A percentile compares a stretch with the other conserved stretches of the same genome.
Evolutionary conservation across 2,888 invertebrate species (phyloP).

Genomic region (Aquatica leii): DNA sequence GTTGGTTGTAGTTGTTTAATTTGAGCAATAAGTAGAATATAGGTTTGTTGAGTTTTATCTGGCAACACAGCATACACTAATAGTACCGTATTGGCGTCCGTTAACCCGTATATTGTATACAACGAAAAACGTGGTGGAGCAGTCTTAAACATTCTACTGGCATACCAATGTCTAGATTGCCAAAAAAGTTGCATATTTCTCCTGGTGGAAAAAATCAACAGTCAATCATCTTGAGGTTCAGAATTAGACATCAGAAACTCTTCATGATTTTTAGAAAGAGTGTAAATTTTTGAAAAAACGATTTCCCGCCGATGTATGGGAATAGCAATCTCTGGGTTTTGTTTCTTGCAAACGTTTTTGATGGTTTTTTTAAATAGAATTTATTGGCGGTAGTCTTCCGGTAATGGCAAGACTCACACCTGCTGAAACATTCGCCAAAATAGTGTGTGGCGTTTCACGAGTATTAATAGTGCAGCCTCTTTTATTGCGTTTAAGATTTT

Average conservation of each 20-base stretch:
- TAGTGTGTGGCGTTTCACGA: not conserved
- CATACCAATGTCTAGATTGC: too few relatives aligned
- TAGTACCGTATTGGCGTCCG: not conserved
- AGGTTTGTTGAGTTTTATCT: not conserved
- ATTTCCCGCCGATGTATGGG: not conserved
- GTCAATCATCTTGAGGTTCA: too few relatives aligned
- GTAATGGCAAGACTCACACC: not conserved
- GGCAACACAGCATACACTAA: not conserved
- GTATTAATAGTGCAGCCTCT: not conserved
- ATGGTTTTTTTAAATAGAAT: not conserved
- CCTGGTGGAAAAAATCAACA: not conserved
- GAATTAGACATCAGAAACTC: not conserved
- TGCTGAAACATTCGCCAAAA: not conserved
- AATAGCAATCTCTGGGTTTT: not conserved
- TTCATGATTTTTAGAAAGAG: not conserved
- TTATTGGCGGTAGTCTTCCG: not conserved
- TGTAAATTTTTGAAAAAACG: too few relatives aligned
- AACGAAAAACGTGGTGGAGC: not conserved
- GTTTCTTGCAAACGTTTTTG: not conserved
- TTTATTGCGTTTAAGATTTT: too few relatives aligned
- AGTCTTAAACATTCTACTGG: too few relatives aligned
- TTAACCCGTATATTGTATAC: not conserved
- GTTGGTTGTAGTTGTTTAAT: too few relatives aligned
- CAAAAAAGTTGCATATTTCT: not conserved
- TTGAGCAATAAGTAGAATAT: too few relatives aligned